These are phyloP conservation scores for Nowickia ferox DNA, from an alignment of 2,888 invertebrate genomes.

Conservation along the genomic window DNA sequence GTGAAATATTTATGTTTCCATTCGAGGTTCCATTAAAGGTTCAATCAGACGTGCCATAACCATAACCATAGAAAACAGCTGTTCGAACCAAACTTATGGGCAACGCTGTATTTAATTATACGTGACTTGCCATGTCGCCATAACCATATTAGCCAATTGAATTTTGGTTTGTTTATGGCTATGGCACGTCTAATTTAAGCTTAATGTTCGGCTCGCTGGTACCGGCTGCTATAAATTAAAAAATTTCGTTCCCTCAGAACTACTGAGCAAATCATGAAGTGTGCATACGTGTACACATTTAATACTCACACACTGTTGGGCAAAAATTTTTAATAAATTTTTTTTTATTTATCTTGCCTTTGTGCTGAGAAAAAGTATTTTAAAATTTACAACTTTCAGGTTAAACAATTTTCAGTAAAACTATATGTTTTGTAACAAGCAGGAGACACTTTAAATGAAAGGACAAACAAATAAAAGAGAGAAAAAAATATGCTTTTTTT, in stretches of 20 bases:
- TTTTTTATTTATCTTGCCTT: slow-evolving; percentile 14
- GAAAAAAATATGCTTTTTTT: slow-evolving; percentile 24
- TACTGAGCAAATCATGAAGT: neutral
- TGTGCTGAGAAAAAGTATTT: slow-evolving; percentile 47
- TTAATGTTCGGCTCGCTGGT: no score
- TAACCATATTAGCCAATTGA: no score
- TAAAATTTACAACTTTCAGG: slow-evolving; percentile 71
- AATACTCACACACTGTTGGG: neutral
- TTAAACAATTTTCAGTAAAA: slow-evolving; percentile 70
- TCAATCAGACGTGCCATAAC: no score
- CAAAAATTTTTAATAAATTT: neutral
- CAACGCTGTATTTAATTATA: no score
- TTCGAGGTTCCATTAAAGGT: no score
- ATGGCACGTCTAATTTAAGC: no score
- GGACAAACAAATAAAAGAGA: slow-evolving; percentile 29
- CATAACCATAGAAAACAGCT: no score
- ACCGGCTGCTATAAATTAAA: no score
- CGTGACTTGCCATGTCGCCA: no score
- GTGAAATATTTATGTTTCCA: no score
- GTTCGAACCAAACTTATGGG: no score
- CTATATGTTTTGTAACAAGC: slow-evolving; percentile 65
- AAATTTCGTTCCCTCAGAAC: neutral
- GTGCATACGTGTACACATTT: neutral
- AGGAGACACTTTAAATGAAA: slow-evolving; percentile 52
- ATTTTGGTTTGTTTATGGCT: no score